These are phyloP conservation scores for Brachystomella parvula DNA, from an alignment of 1,140 invertebrate species.

Conservation along the genomic window DNA sequence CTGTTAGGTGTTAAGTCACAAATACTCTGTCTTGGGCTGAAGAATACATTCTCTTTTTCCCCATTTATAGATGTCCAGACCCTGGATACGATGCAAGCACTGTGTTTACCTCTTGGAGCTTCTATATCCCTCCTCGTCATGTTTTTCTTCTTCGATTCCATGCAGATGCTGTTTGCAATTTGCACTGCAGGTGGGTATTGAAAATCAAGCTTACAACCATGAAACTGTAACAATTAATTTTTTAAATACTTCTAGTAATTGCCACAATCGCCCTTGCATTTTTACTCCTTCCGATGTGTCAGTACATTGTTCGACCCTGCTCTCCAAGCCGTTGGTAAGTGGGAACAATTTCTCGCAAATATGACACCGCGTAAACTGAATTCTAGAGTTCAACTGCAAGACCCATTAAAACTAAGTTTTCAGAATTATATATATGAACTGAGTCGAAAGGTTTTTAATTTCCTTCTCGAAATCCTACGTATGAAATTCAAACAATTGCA, in stretches of 20 bases:
- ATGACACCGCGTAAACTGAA: neutral
- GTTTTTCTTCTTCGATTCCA: slow-evolving; percentile 98
- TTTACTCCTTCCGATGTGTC: slow-evolving; percentile 90
- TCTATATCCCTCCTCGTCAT: slow-evolving; percentile 91
- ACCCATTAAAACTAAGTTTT: too few relatives aligned
- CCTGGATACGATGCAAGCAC: slow-evolving; percentile 90
- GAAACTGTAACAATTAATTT: too few relatives aligned
- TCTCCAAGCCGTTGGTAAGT: slow-evolving; percentile 70
- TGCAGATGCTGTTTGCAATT: slow-evolving; percentile 95
- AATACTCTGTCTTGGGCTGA: too few relatives aligned
- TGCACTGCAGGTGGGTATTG: slow-evolving; percentile 85
- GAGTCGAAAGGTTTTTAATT: too few relatives aligned
- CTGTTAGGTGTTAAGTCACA: too few relatives aligned
- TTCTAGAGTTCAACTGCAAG: too few relatives aligned
- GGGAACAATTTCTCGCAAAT: slow-evolving; percentile 24
- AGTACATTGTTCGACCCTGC: slow-evolving; percentile 84
- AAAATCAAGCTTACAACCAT: too few relatives aligned
- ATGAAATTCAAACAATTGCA: too few relatives aligned
- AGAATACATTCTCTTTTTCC: too few relatives aligned
- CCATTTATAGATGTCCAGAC: slow-evolving; percentile 87
- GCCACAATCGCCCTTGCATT: slow-evolving; percentile 93
- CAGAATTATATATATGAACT: too few relatives aligned
- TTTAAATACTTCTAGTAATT: slow-evolving; percentile 61
- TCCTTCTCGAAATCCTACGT: too few relatives aligned
- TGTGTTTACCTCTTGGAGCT: slow-evolving; percentile 90